Base-by-base conservation (phyloP, 2,113 vertebrate species). In the Cricetomys ansorgei region DNA sequence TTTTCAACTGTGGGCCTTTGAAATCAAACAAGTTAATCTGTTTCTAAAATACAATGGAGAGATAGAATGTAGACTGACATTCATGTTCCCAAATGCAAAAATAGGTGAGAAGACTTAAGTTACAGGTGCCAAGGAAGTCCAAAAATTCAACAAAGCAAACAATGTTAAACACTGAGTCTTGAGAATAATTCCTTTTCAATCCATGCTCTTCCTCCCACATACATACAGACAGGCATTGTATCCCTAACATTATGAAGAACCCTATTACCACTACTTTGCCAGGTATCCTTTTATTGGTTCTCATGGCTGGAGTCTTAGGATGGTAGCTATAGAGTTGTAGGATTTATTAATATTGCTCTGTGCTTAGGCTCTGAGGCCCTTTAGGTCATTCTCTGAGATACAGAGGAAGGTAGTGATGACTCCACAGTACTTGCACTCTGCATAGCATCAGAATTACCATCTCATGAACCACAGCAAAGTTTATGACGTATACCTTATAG, bases 341-440 rank as follows among this genome's bases (percentile, higher is more conserved):
- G 27, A 40, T 45, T 84, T 84, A 4, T 43, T 40, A 53, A 43
- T 15, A 57, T 2, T 73, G 3, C 37, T 77, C 45, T 62, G 7
- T 76, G 13, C 34, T 50, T 69, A 6, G 34, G 1, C 6, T 1
- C 0, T 7, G 6, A 5, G 2, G 1, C 4, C 25, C 23, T 34
- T 17, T 40, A 21, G 25, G 31, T 76, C 57, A 76, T 8, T 5
- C 37, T 53, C 27, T 65, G 11, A 76, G 31, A 55, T 34, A 29
- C 1, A 23, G 37, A 62, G 31, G 7, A n/a, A 86, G 11, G 6
- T 16, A 53, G 6, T 5, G 0, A 86, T n/a, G 17, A 62, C 10
- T 31, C 23, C 17, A 64, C 16, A 73, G 16, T 7, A 27, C 45
- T 43, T 65, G 16, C 2, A 21, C 4, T 72, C 21, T n/a, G 5